Percentiles rank a stretch among this genome's conserved stretches.
These are phyloP conservation scores for Zaprionus kolodkinae DNA, from an alignment of 1,140 invertebrate species.

Conservation along the genomic window DNA sequence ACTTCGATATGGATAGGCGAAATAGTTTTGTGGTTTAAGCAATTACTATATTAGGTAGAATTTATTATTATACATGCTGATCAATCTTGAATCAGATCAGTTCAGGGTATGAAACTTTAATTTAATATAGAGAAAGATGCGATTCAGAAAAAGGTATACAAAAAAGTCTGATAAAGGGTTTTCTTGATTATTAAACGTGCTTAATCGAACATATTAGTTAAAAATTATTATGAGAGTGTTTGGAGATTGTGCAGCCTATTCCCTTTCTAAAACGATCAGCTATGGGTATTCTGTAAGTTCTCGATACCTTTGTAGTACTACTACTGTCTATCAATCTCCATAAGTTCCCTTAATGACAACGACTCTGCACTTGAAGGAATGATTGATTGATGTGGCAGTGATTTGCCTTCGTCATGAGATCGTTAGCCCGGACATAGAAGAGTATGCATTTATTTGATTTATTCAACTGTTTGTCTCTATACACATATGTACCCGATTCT, in stretches of 20 bases:
- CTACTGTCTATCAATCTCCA: conserved; percentile 57
- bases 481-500: conserved; percentile 19
- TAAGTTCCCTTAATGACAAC: conserved; percentile 51
- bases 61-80: neutral
- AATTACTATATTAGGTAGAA: neutral
- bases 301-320: neutral
- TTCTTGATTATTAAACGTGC: no score
- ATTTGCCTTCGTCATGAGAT: conserved; percentile 44
- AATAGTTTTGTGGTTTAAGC: neutral
- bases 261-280: neutral
- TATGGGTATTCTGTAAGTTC: neutral
- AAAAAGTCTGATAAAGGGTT: neutral
- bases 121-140: no score
- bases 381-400: conserved; percentile 61
- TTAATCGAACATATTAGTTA: neutral
- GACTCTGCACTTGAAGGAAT: conserved; percentile 51
- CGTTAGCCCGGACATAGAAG: conserved; percentile 28
- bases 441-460: conserved; percentile 58
- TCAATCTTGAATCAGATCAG: neutral
- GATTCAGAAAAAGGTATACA: neutral
- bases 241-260: neutral
- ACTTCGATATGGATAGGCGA: neutral
- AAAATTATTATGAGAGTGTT: neutral
- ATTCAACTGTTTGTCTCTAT: conserved; percentile 47
- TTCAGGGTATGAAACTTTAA: neutral